A percentile compares a stretch with the other conserved stretches of the same genome.
Evolutionary conservation across 2,888 invertebrate genomes (phyloP).

Genomic region (Drepanosiphum platanoidis): DNA sequence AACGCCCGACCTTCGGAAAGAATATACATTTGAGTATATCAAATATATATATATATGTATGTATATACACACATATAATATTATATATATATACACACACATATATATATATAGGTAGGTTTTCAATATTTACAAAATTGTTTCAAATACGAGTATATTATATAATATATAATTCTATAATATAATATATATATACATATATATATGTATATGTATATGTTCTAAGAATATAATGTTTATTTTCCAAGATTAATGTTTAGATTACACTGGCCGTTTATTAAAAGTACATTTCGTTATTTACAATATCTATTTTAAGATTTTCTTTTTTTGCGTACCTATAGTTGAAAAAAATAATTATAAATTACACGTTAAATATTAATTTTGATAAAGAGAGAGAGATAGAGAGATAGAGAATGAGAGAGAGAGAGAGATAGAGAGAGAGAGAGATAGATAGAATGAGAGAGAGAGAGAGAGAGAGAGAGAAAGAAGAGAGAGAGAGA

Average conservation of each 20-base stretch:
- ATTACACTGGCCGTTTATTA: neutral
- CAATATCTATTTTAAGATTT: neutral
- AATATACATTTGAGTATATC: neutral
- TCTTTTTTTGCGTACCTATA: neutral
- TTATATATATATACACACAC: neutral
- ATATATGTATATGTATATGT: too few species aligned
- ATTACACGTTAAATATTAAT: neutral
- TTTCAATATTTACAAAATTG: slow-evolving; percentile 1
- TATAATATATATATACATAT: neutral
- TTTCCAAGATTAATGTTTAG: neutral
- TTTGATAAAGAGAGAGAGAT: neutral
- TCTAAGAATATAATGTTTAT: neutral
- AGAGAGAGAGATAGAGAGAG: neutral
- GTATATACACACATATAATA: too few species aligned
- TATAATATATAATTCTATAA: neutral
- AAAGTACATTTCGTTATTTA: neutral
- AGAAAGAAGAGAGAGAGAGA: too few species aligned
- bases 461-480: neutral
- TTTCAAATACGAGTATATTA: neutral
- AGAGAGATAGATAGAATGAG: neutral
- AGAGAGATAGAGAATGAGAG: neutral
- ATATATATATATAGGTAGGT: neutral
- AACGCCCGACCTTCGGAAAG: neutral
- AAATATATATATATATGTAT: slow-evolving; percentile 13
- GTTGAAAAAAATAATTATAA: neutral